Evolutionary conservation across 2,113 vertebrate genomes (phyloP), one percentile per base, ranked within the genome.

Genomic region (Brachyistius frenatus): DNA sequence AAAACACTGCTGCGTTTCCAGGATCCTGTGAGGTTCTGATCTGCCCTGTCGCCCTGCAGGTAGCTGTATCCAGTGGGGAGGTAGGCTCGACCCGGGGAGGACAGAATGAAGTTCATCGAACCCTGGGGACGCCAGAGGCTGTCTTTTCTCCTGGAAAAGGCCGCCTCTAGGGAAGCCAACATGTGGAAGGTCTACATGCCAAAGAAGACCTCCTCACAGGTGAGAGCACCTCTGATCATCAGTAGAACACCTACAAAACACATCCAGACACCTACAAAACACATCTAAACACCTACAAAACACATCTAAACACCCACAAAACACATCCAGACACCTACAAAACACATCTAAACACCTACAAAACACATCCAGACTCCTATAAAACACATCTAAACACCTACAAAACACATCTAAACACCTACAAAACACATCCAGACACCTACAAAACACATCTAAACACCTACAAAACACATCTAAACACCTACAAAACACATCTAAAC

Each of bases 21-120:
- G 37, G 37, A 37, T 37, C 11, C 0, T 49, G 46, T 7, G 5
- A 15, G 35, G 15, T 46, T 16, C 33, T 83, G 30, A 30, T 53
- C 11, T 61, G 15, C 23, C 35, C 4, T 62, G 53, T 76, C 16
- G 2, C 15, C 16, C 84, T 92, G 70, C 94, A 99, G 98, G 96
- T 98, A 96, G 96, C 96, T 97, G 97, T 96, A 97, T 97, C 96
- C 96, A 94, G 96, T 96, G 97, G 95, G 96, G 96, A 96, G 95
- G 94, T 94, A 94, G 96, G 96, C 94, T 94, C 89, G 94, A 95
- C 96, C 96, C 94, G 94, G 96, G 95, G 4, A 80, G 70, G 95
- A 94, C 78, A 95, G 92, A 91, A 99, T 99, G 98, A 99, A 97
- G 95, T 96, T 95, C 93, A 89, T 93, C 86, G 95, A 96, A 93